Base-by-base conservation (phyloP, 2,797 vertebrate species). In the Distichodus sexfasciatus region DNA sequence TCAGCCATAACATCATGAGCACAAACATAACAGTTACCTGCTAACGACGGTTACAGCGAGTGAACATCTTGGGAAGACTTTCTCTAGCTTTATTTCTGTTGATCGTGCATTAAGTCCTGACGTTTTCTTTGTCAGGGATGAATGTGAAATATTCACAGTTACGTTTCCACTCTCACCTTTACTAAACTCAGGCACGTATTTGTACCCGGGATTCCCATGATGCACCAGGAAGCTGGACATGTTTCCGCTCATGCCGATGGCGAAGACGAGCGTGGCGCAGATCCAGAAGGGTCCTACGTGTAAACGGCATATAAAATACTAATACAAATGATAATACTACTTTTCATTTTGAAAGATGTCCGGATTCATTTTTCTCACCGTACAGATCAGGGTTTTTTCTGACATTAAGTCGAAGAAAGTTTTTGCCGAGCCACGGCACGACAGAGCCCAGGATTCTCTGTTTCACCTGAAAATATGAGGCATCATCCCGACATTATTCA, bases 241-340 rank as follows among this genome's bases (percentile, higher is more conserved):
- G 76, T 99, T 99, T 81, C 97, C 97, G 86, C 97, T 96, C 50
- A 99, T 94, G 53, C 94, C 94, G 55, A 97, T 93, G 80, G 94
- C 94, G 83, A 99, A 99, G 54, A 98, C 94, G 0, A 99, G 87
- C 0, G 97, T 99, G 68, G 95, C 94, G 77, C 97, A 99, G 83
- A 99, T 99, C 97, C 97, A 99, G 78, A 99, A 98, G 1, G 97
- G 97, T 77, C 97, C 97, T 99, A 69, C 61, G 81, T 76, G 26
- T 35, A 79, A 31, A 82, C 24, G 71, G 31, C 68, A 17, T 6
- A 54, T 38, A 9, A 1, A 0, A 21, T 21, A 33, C 17, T 0
- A 15, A 23, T 11, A 14, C 14, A 53, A 11, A 40, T 19, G 3
- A 40, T 38, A 4, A 2, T 38, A 38, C 9, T 2, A 6, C 8